Base-by-base conservation (phyloP, 2,113 vertebrate species). In the Xiphophorus maculatus region DNA sequence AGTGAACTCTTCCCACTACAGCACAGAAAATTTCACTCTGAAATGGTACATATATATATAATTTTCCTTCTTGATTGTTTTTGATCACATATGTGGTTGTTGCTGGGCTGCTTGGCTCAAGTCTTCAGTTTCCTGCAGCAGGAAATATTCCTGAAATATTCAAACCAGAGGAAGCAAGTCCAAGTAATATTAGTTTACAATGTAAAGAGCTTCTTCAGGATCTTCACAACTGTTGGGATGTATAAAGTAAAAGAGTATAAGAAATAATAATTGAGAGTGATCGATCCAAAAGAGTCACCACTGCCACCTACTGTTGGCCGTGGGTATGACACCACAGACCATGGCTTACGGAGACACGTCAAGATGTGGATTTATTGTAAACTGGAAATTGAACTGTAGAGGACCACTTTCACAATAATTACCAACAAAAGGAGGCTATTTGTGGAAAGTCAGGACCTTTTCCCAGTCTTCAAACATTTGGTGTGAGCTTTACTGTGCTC, bases 1-100 rank as follows among this genome's bases (percentile, higher is more conserved):
- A 89, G 77, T 84, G 87, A 54, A 81, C 88, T 88, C 87, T 85
- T 73, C 89, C 71, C 89, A 89, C 62, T 60, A 82, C 84, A 75
- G 37, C 67, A 63, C 60, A 66, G 37, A 75, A 64, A 3, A 5
- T 73, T 77, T 82, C 65, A 78, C 75, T 82, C 71, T 68, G 22
- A 68, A 61, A 51, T 76, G 65, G 63, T 77, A 19, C 44, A 60
- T 2, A 4, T 40, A 5, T 12, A 35, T 12, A 79, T 28, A 28
- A 28, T 44, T 15, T 66, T 44, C 42, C 2, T 27, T 51, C 28
- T 40, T 35, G 51, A 63, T 25, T 33, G 29, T 60, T 66, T 22
- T 37, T 48, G 32, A 27, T 25, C 4, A 28, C 30, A 28, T 15
- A 13, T 51, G 9, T 58, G n/a, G 22, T 17, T 12, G 28, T n/a